Evolutionary conservation across 2,113 vertebrate genomes (phyloP), one percentile per base, ranked within the genome.

Genomic region (Cinclus mexicanus): DNA sequence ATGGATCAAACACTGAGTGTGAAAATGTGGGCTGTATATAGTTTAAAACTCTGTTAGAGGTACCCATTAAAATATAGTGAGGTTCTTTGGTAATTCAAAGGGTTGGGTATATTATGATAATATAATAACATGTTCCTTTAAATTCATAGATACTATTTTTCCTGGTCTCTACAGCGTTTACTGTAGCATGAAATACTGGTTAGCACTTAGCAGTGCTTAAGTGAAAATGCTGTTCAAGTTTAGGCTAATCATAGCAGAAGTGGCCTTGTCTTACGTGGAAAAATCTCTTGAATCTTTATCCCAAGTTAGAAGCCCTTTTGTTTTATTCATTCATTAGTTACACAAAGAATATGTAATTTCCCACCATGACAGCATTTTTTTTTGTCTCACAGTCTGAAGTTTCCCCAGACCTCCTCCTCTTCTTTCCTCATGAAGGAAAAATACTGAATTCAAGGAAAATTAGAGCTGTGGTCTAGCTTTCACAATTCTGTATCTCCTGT

Each of bases 401-500:
- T 87, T 78, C 55, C 47, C 46, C n/a, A 65, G 37, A 44, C 4
- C 5, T 68, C 35, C 11, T 72, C 14, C 10, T 65, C 26, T 29
- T 14, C 2, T 22, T 26, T 10, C 5, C 1, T 29, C 35, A 56
- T 16, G 33, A 78, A 83, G 81, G 81, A 91, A 97, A 95, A 94
- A 82, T 5, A 42, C 64, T 11, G 16, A 85, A 91, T 80, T 82
- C 56, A 19, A 46, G 81, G 65, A 31, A 90, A 83, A 74, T 17
- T 46, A 49, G 49, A 89, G 42, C 56, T 93, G 25, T 89, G 52
- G 53, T 93, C 64, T 76, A 41, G 67, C 44, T 94, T 96, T 94
- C 81, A 33, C 55, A 84, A 7, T 65, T 64, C 39, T 13, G 1
- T 77, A 67, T 90, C 77, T 89, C 56, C 87, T 50, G 37, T 88